These are phyloP conservation scores for Cisticola juncidis DNA, from an alignment of 2,113 vertebrate genomes.

Conservation along the genomic window DNA sequence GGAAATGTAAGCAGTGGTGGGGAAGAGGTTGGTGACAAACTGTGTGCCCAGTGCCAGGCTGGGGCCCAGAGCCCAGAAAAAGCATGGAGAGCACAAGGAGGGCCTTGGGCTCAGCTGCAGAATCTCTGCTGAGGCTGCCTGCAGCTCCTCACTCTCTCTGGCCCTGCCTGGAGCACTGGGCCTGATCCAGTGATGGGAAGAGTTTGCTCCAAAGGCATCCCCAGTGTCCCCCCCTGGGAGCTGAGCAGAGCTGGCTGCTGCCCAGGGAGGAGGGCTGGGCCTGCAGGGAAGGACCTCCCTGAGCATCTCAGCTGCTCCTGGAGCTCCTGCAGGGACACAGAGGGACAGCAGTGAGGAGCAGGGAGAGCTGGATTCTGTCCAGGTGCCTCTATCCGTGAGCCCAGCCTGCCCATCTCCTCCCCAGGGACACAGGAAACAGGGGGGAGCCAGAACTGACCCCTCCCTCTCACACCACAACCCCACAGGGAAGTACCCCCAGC, in stretches of 20 bases:
- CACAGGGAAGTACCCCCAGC: background rate
- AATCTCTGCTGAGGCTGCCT: background rate
- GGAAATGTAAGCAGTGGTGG: background rate
- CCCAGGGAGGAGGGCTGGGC: background rate
- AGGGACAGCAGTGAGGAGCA: background rate
- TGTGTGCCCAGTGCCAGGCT: fast-evolving
- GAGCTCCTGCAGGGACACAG: background rate
- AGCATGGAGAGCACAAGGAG: background rate
- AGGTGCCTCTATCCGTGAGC: background rate
- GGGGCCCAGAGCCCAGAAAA: background rate
- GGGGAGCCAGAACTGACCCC: background rate
- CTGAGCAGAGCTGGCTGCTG: background rate
- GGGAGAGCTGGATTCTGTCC: background rate
- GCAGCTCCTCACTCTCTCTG: background rate
- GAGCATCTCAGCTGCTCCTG: background rate
- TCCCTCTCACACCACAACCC: fast-evolving
- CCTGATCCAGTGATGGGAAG: background rate
- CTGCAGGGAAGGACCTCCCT: background rate
- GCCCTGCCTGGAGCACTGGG: background rate
- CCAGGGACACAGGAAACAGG: background rate
- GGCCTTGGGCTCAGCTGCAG: background rate
- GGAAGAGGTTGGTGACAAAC: background rate
- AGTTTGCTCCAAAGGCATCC: background rate
- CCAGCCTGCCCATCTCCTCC: background rate
- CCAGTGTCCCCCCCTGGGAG: background rate